phyloP scores from a whole-genome alignment of 2,113 vertebrate genomes.

The Coturnix japonica region DNA sequence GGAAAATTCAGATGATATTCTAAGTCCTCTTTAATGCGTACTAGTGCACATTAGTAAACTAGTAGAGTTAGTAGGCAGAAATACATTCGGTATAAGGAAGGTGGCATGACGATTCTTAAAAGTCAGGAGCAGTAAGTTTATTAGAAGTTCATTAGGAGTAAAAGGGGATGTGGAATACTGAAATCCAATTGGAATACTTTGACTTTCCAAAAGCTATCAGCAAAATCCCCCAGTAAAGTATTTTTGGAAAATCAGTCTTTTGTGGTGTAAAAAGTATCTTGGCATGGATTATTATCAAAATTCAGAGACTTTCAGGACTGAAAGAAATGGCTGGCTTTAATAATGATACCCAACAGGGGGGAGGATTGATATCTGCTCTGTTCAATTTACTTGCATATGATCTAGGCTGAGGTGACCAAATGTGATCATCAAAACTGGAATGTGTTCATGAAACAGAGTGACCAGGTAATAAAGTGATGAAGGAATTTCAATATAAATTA shows the following conservation, averaged over 20 bases:
- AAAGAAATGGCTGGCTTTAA: neutral
- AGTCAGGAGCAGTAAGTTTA: neutral
- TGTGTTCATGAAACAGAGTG: neutral
- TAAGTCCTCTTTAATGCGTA: neutral
- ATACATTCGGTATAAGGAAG: neutral
- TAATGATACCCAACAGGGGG: neutral
- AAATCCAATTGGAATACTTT: accelerated
- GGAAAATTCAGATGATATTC: neutral
- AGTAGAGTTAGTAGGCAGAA: neutral
- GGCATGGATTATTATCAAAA: neutral
- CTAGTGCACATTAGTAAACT: neutral
- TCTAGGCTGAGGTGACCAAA: neutral
- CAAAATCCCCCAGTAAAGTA: neutral
- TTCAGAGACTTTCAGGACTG: neutral
- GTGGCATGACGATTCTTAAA: neutral
- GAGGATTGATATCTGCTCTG: neutral
- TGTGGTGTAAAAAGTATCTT: neutral
- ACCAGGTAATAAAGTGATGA: neutral
- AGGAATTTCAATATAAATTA: neutral
- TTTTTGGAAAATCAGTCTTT: neutral
- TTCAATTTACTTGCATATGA: neutral
- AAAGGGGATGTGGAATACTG: neutral
- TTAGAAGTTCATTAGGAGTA: neutral
- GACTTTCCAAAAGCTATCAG: neutral
- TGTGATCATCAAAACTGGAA: neutral